Conservation (phyloP, 2,797 vertebrate species). For the Craterocephalus amniculus region DNA sequence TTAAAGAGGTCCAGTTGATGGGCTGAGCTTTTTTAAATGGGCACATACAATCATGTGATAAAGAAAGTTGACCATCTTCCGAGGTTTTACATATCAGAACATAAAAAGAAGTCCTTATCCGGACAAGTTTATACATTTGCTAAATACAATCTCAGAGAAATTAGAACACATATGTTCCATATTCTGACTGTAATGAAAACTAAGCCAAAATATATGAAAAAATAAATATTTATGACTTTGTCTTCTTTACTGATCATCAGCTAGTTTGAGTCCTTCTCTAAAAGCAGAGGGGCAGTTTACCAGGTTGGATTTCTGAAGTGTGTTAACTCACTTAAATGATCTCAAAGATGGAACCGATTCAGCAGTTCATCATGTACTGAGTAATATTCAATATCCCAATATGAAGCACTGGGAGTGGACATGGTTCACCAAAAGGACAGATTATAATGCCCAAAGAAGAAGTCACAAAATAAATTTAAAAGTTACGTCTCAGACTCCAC, state of each 20-base stretch:
- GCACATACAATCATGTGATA: slow-evolving; percentile 11
- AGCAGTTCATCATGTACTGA: no score
- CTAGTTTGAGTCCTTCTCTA: background rate
- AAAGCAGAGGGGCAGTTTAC: background rate
- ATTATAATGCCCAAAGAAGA: background rate
- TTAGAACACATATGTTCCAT: background rate
- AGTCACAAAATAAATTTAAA: no score
- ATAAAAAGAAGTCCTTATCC: background rate
- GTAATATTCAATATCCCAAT: no score
- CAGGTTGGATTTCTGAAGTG: background rate
- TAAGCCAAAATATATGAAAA: background rate
- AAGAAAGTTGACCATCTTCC: background rate
- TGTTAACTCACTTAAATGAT: background rate
- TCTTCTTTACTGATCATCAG: background rate
- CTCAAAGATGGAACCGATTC: background rate
- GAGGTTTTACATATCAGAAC: background rate
- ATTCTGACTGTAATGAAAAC: background rate
- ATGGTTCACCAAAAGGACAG: background rate
- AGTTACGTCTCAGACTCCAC: no score
- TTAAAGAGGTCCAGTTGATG: slow-evolving; percentile 34
- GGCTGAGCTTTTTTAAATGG: slow-evolving; percentile 36
- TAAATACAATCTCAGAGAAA: background rate
- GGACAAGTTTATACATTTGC: background rate
- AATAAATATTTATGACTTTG: background rate
- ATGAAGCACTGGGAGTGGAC: background rate